Base-by-base conservation (phyloP, 2,113 vertebrate genomes). In the Periophthalmus modestus region DNA sequence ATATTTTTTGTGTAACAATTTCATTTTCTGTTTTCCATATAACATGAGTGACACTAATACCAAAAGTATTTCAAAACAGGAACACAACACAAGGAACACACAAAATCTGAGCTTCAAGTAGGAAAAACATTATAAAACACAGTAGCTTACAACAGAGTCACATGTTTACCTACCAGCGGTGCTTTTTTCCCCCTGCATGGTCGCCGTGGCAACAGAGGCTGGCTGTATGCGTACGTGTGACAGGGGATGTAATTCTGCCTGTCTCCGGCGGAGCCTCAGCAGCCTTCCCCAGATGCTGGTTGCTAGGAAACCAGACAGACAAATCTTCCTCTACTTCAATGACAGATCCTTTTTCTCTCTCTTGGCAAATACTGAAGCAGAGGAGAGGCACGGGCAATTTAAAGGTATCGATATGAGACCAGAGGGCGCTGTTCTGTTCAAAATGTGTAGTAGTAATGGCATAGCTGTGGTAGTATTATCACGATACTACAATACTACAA, bases 241-340 rank as follows among this genome's bases (percentile, higher is more conserved):
- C 79, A 74, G 54, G 77, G 81, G 72, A 82, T 92, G 80, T 89
- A 87, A 87, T 87, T 88, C 75, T 85, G 73, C 78, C 66, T 85
- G 82, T 89, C 89, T 87, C 73, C 76, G 73, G 80, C 71, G 83
- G 69, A 77, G 75, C 82, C 82, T 15, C 50, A 74, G 80, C 78
- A 34, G 69, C 75, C 72, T 34, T 83, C 81, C 73, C 81, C 82
- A 85, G 81, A 82, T 75, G 78, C 87, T 76, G 81, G 87, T 93
- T 87, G 82, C 89, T 84, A 90, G 82, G 89, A 87, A 78, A 90
- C 82, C 89, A 90, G 82, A 91, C 84, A 88, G 82, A 90, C 84
- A 80, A 87, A 81, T 85, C 78, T 76, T 79, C 78, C 78, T 79
- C 78, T 33, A 75, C 87, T 80, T 52, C 81, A 74, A 0, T 71